Percentiles rank a stretch among this genome's conserved stretches.
phyloP scores from a whole-genome alignment of 2,797 vertebrate genomes.

The Dendrocincla fuliginosa region DNA sequence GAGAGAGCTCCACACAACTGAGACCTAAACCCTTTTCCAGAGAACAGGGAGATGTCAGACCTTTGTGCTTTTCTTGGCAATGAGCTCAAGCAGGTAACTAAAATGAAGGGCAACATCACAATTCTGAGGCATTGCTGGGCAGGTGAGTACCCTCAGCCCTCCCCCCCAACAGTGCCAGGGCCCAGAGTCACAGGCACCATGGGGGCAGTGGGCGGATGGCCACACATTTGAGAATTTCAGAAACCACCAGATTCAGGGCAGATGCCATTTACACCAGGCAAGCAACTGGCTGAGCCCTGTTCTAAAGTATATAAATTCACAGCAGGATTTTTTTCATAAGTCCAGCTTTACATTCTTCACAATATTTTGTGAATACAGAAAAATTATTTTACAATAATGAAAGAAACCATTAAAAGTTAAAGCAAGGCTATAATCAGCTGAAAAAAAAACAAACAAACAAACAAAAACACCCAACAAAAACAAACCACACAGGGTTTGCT shows the following conservation, averaged over 20 bases:
- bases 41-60: background rate
- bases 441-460: background rate
- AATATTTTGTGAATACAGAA: background rate
- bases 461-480: background rate
- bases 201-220: rapidly evolving
- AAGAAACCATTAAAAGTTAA: background rate
- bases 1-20: rapidly evolving
- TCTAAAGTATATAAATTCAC: background rate
- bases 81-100: background rate
- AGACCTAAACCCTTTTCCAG: background rate
- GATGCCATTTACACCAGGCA: background rate
- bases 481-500: background rate
- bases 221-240: background rate
- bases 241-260: background rate
- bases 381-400: background rate
- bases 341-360: background rate
- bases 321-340: background rate
- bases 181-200: rapidly evolving
- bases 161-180: rapidly evolving
- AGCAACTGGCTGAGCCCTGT: background rate
- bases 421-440: background rate
- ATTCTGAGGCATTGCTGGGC: background rate
- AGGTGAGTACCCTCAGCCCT: background rate
- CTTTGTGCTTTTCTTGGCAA: background rate
- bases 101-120: rapidly evolving